A percentile compares a stretch with the other conserved stretches of the same genome.
phyloP scores from a whole-genome alignment of 1,140 invertebrate species.

The Hermetia illucens region DNA sequence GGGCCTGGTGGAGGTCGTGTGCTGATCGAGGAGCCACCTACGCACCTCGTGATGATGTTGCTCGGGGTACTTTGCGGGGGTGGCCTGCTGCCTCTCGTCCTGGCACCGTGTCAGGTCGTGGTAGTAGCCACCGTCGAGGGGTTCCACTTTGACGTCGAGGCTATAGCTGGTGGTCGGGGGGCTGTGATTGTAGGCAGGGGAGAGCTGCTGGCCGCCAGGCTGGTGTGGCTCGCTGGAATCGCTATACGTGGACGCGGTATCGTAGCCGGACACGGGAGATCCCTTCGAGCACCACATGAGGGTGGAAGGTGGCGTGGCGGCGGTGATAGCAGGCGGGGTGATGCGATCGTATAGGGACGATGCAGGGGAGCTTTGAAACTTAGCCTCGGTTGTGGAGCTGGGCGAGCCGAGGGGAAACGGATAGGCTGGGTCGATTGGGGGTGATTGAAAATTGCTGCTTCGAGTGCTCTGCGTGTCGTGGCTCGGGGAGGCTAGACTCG shows the following conservation, averaged over 20 bases:
- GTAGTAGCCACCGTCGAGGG: slow-evolving; percentile 35
- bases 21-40: too few relatives aligned
- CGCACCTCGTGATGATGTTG: too few relatives aligned
- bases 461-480: slow-evolving; percentile 8
- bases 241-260: slow-evolving; percentile 28
- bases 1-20: too few relatives aligned
- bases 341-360: slow-evolving; percentile 5
- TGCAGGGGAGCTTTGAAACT: slow-evolving; percentile 8
- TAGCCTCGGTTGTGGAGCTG: not conserved
- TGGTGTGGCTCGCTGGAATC: slow-evolving; percentile 14
- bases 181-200: slow-evolving; percentile 5
- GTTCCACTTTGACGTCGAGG: slow-evolving; percentile 36
- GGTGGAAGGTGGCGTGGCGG: slow-evolving; percentile 12
- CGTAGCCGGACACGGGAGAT: slow-evolving; percentile 27
- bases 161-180: slow-evolving; percentile 21
- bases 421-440: slow-evolving; percentile 3
- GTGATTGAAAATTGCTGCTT: slow-evolving; percentile 5
- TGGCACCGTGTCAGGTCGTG: slow-evolving; percentile 12
- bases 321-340: not conserved
- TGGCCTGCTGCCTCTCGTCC: slow-evolving; percentile 5
- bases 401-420: slow-evolving; percentile 9
- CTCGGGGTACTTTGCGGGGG: too few relatives aligned
- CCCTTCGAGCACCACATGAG: slow-evolving; percentile 26
- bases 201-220: too few relatives aligned
- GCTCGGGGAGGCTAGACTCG: slow-evolving; percentile 10